phyloP scores from a whole-genome alignment of 2,797 vertebrate genomes.

The Halcyon badia region DNA sequence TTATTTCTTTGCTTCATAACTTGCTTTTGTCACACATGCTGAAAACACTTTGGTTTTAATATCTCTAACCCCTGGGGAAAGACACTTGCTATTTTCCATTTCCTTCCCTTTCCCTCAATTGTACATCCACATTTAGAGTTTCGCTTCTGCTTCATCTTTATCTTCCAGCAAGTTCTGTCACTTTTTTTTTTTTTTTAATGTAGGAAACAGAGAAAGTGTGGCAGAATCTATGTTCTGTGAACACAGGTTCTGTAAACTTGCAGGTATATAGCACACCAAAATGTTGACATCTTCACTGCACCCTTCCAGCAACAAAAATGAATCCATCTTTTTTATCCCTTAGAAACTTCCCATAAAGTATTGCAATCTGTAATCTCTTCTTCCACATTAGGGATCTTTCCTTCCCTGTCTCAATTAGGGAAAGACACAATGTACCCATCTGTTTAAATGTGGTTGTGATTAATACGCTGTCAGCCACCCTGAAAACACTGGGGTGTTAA shows the following conservation, averaged over 20 bases:
- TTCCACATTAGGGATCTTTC: neutral
- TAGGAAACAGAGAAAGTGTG: neutral
- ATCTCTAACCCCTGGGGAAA: neutral
- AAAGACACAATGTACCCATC: neutral
- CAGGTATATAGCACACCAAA: neutral
- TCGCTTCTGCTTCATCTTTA: neutral
- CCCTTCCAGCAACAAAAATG: neutral
- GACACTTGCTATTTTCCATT: conserved; percentile 43
- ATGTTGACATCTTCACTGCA: neutral
- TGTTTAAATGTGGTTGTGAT: neutral
- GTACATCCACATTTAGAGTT: neutral
- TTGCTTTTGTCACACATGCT: conserved; percentile 40
- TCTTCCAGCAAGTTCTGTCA: neutral
- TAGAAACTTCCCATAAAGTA: fast-evolving
- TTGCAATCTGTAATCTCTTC: neutral
- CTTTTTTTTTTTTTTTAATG: neutral
- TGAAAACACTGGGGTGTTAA: neutral
- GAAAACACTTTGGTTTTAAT: conserved; percentile 35
- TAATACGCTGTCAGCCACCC: conserved; percentile 5
- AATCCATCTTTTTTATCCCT: neutral
- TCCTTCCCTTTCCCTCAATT: conserved; percentile 22
- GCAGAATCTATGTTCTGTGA: neutral
- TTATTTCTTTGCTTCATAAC: conserved; percentile 27
- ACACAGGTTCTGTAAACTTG: neutral
- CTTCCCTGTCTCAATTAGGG: neutral